A percentile compares a stretch with the other conserved stretches of the same genome.
Conservation (phyloP, 2,797 vertebrate genomes). For the Syndactyla subalaris region DNA sequence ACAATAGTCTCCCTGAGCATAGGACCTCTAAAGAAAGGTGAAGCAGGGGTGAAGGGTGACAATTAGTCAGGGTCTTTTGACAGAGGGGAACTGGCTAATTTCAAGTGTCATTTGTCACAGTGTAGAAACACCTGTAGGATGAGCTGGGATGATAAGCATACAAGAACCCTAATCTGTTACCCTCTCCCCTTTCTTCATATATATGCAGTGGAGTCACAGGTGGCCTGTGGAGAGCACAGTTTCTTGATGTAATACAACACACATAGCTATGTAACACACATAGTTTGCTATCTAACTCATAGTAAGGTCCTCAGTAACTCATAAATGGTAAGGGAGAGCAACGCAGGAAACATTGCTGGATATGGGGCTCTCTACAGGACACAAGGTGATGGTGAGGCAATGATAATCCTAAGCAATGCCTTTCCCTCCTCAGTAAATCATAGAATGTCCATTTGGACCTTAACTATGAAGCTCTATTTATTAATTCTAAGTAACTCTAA, state of each 20-base stretch:
- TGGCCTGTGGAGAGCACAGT: not conserved
- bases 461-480: not conserved
- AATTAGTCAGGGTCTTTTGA: not conserved
- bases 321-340: not conserved
- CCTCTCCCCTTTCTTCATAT: not conserved
- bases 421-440: not conserved
- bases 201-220: rapidly evolving
- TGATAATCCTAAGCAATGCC: not conserved
- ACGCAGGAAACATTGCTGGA: not conserved
- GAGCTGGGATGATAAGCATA: not conserved
- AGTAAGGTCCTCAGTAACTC: not conserved
- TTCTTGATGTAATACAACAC: not conserved
- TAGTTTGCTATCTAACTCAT: not conserved
- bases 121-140: not conserved
- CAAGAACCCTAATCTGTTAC: not conserved
- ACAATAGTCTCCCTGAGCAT: not conserved
- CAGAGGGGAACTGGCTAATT: not conserved
- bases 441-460: not conserved
- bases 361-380: not conserved
- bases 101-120: not conserved
- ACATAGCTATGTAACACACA: not conserved
- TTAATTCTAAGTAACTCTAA: not conserved
- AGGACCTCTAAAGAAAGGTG: not conserved
- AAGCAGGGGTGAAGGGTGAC: not conserved
- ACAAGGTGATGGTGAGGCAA: not conserved